Percentiles rank a stretch among this genome's conserved stretches.
These are phyloP conservation scores for Ochropleura plecta DNA, from an alignment of 2,888 invertebrate genomes.

Conservation along the genomic window DNA sequence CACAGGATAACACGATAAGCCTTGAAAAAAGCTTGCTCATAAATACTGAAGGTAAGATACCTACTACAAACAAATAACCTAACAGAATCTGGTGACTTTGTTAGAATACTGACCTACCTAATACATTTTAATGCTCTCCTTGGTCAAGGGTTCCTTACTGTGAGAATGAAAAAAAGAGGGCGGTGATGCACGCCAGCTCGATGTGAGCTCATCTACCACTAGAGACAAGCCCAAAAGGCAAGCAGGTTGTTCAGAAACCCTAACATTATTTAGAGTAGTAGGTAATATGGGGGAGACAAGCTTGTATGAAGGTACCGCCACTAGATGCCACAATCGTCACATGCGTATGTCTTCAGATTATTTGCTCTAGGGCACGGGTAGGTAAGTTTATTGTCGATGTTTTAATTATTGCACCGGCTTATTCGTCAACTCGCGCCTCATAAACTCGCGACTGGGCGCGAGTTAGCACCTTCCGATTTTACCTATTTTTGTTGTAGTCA, in stretches of 20 bases:
- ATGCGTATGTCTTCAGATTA: background rate
- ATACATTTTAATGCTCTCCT: background rate
- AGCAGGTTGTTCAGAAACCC: no score
- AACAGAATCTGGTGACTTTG: background rate
- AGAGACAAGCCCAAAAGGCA: no score
- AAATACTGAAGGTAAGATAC: background rate
- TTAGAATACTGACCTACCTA: no score
- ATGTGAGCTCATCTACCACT: background rate
- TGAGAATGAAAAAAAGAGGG: background rate
- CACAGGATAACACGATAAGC: conserved; percentile 20
- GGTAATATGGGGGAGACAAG: no score
- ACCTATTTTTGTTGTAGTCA: no score
- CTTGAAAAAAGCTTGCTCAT: conserved; percentile 26
- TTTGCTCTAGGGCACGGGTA: background rate
- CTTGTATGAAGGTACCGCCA: no score
- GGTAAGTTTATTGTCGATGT: no score
- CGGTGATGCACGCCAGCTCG: background rate
- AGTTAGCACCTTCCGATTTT: no score
- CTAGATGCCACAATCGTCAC: background rate
- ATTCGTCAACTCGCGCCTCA: no score
- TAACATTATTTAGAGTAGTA: no score
- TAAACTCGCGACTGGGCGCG: no score
- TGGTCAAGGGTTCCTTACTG: background rate
- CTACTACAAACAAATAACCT: background rate
- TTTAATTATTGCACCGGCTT: no score